Percentiles rank a stretch among this genome's conserved stretches.
These are phyloP conservation scores for Meandrina meandrites DNA, from an alignment of 92 coral and sea anemone species.

Conservation along the genomic window DNA sequence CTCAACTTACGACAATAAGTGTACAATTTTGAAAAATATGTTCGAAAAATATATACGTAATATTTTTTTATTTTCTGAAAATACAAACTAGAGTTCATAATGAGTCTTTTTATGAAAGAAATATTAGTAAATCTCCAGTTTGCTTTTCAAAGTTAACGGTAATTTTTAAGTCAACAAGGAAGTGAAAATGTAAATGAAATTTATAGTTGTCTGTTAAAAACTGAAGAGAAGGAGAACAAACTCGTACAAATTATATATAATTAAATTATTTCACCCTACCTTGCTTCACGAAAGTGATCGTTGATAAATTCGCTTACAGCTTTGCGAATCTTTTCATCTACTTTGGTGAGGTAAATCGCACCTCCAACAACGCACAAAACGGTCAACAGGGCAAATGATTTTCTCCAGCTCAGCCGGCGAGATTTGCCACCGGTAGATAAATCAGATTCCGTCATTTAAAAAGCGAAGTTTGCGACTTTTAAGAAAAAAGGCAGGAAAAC, in stretches of 20 bases:
- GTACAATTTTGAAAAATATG: background rate
- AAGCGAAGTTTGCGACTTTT: background rate
- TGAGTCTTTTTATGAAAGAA: background rate
- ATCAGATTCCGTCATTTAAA: background rate
- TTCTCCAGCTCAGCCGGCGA: background rate
- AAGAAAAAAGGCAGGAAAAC: background rate
- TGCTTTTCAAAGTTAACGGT: background rate
- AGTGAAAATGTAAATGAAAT: background rate
- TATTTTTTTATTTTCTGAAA: background rate
- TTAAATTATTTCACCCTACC: constrained; percentile 2
- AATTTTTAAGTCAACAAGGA: background rate
- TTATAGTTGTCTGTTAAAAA: background rate
- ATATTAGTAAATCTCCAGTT: background rate
- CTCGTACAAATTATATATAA: no score
- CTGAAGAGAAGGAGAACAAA: background rate
- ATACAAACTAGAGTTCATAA: background rate
- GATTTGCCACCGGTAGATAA: background rate
- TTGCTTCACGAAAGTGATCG: background rate
- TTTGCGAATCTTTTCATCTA: background rate
- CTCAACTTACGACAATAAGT: background rate
- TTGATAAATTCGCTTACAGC: background rate
- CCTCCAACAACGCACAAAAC: background rate
- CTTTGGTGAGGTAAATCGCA: background rate
- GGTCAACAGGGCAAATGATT: background rate
- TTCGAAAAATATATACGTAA: background rate